phyloP scores from a whole-genome alignment of 2,797 vertebrate genomes.

The Sebastiscus tertius region DNA sequence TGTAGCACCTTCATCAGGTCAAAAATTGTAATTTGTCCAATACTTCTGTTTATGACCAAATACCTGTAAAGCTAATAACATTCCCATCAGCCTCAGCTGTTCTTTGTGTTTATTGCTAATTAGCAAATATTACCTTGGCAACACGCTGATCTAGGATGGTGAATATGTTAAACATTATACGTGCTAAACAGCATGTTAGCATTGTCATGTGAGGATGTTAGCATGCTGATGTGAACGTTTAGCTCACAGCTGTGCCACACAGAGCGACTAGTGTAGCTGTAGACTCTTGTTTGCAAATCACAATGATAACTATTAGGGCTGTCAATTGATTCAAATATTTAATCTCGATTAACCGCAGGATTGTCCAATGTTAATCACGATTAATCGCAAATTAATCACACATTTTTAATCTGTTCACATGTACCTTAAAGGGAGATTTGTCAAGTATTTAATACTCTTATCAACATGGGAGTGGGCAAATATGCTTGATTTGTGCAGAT shows the following conservation, averaged over 20 bases:
- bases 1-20: neutral
- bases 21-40: neutral
- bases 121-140: neutral
- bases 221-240: neutral
- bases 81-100: neutral
- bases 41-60: neutral
- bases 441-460: too few species aligned
- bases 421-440: too few species aligned
- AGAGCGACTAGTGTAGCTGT: neutral
- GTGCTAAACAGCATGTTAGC: too few species aligned
- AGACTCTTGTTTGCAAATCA: neutral
- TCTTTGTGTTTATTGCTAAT: neutral
- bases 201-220: too few species aligned
- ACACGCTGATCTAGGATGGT: neutral
- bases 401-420: too few species aligned
- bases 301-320: neutral
- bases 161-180: too few species aligned
- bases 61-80: neutral
- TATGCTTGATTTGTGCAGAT: too few species aligned
- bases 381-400: too few species aligned
- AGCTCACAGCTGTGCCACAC: too few species aligned
- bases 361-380: too few species aligned
- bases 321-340: rapidly evolving
- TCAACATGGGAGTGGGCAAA: too few species aligned
- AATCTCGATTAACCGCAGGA: too few species aligned